A percentile compares a stretch with the other conserved stretches of the same genome.
Evolutionary conservation across 1,140 invertebrate species (phyloP).

Genomic region (Drosophila pachea): DNA sequence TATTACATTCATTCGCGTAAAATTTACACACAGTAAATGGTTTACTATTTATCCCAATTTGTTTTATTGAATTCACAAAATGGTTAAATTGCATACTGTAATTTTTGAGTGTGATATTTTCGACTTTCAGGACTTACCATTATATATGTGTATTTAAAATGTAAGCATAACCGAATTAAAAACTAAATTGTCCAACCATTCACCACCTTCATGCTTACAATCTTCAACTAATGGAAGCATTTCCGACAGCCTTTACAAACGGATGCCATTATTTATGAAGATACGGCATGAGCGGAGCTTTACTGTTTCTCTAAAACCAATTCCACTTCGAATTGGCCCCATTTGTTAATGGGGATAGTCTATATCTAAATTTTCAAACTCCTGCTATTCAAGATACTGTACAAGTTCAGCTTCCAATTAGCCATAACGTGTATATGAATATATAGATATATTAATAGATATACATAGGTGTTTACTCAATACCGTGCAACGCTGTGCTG

Average conservation of each 20-base stretch:
- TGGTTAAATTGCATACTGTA: constrained; percentile 8
- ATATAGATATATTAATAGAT: too few relatives aligned
- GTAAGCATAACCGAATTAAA: constrained; percentile 2
- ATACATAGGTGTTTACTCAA: constrained; percentile 32
- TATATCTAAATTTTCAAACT: too few relatives aligned
- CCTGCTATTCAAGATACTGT: constrained; percentile 2
- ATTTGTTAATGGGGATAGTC: too few relatives aligned
- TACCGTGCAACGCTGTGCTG: constrained; percentile 35
- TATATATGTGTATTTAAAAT: constrained; percentile 6
- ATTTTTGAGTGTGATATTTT: constrained; percentile 12
- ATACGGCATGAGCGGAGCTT: not conserved
- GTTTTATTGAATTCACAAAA: constrained; percentile 6
- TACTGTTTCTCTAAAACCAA: too few relatives aligned
- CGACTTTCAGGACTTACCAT: constrained; percentile 24
- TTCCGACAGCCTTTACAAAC: not conserved
- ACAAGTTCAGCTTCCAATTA: constrained; percentile 16
- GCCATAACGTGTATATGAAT: not conserved
- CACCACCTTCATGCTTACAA: not conserved
- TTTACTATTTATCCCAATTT: not conserved
- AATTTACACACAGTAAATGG: too few relatives aligned
- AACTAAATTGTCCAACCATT: not conserved
- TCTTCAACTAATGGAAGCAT: constrained; percentile 11
- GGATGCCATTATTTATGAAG: not conserved
- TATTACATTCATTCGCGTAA: too few relatives aligned
- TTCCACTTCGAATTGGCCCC: too few relatives aligned